Evolutionary conservation across 2,113 vertebrate genomes (phyloP), one percentile per base, ranked within the genome.

Genomic region (Microcebus jonahi): DNA sequence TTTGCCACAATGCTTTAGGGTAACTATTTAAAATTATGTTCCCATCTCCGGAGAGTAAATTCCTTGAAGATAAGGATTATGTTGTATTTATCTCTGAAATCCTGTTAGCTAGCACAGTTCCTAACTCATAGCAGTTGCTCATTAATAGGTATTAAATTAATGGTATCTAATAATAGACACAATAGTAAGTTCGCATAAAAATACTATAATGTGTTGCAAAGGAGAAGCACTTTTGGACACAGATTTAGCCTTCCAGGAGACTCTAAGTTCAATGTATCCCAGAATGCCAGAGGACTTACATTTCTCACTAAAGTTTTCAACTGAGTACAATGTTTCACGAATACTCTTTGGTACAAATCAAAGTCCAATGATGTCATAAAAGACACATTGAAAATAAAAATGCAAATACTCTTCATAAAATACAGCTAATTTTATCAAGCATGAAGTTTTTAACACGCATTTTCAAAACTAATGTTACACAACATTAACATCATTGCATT

Each of bases 301-400:
- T 75, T 84, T 92, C 15, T 96, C 86, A 75, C 25, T 34, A 77
- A 55, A 95, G 0, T 15, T 95, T 91, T 53, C 71, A 71, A 17
- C 23, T 17, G 31, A 88, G n/a, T 27, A n/a, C 5, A 57, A n/a
- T 67, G 79, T 90, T 87, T 57, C 23, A 23, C 88, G 6, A 95
- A 57, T 42, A 68, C 4, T 50, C 29, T 93, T 79, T 42, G 21
- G 36, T 90, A 63, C 11, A 85, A 39, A 55, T 36, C 9, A 10
- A 80, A 91, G 91, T 68, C 18, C 68, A 4, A 77, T 82, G 36
- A 63, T 34, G 48, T 55, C 59, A 55, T 89, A 45, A 75, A 96
- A 88, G 13, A 29, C 63, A 85, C 91, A 61, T 61, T 23, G 27
- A 86, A 95, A 90, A 71, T 71, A 36, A 89, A 91, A 88, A n/a